A percentile compares a stretch with the other conserved stretches of the same genome.
Evolutionary conservation across 2,888 invertebrate genomes (phyloP).

Genomic region (Hartigia nigra): DNA sequence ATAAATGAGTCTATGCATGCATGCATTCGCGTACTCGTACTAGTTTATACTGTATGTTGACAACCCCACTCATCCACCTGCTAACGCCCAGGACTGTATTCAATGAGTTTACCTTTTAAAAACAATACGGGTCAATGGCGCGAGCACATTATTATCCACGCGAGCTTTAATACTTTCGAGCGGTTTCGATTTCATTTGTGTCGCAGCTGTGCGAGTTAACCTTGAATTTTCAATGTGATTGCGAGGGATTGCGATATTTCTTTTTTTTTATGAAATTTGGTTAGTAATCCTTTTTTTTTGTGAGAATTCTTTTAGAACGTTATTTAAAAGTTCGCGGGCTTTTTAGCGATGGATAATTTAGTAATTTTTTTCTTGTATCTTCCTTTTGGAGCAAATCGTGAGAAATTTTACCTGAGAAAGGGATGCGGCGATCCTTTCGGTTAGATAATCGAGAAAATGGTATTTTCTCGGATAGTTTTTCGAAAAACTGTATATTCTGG

Average conservation of each 20-base stretch:
- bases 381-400: neutral
- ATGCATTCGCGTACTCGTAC: neutral
- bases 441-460: neutral
- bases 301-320: no score
- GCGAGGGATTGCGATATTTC: neutral
- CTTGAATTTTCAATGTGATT: neutral
- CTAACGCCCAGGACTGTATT: conserved; percentile 37
- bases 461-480: neutral
- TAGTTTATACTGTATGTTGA: neutral
- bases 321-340: neutral
- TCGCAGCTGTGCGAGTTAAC: neutral
- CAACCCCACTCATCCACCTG: neutral
- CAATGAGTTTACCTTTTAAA: conserved; percentile 52
- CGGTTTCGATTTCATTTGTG: conserved; percentile 7
- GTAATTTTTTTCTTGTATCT: neutral
- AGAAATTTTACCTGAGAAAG: neutral
- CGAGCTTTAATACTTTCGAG: conserved; percentile 15
- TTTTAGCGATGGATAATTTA: no score
- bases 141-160: conserved; percentile 43
- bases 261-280: neutral
- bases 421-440: neutral
- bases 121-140: conserved; percentile 53
- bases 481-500: neutral
- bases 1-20: neutral
- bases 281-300: neutral